Evolutionary conservation across 1,140 invertebrate genomes (phyloP), one percentile per base, ranked within the genome.

Genomic region (Ladona fulva): DNA sequence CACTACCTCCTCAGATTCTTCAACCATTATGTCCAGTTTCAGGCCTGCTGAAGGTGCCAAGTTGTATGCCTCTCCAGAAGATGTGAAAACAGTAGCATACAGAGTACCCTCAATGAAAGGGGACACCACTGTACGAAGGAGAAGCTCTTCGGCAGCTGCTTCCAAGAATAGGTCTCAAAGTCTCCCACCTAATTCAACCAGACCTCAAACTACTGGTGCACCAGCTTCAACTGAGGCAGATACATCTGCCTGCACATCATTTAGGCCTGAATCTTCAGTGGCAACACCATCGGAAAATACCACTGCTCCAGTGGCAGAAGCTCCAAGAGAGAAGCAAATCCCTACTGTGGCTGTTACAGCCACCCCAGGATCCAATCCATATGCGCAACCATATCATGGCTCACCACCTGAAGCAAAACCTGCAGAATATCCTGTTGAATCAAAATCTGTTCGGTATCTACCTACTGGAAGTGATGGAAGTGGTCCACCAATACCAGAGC

Each of bases 31-130:
- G 86, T 95, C 94, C 12, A 94, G 93, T 80, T 96, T 96, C 85
- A 90, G 92, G 79, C 95, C 95, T 0, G 88, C 91, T 59, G 91
- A 93, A 80, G 91, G 88, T 86, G 94, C 94, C 77, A 96, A 96
- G 83, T 85, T 96, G 44, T 96, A 96, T 84, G 95, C 94, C 10
- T 93, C 93, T 52, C 94, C 95, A 11, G 91, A 94, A 82, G 94
- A 94, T 82, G 89, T 94, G 80, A 93, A 92, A 81, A 90, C 90
- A 25, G 92, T 95, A 22, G 94, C 92, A 5, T 95, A 93, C 83
- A 88, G 92, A 78, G 52, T 66, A 16, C 52, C 52, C 3, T 66
- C 52, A 16, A 22, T 22, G 16, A 22, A 16, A 22, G 19, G 24
- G 3, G 24, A 25, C 8, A 16, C 14, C 19, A 75, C 74, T 42